Base-by-base conservation (phyloP, 2,888 invertebrate genomes). In the Pyrochroa serraticornis region DNA sequence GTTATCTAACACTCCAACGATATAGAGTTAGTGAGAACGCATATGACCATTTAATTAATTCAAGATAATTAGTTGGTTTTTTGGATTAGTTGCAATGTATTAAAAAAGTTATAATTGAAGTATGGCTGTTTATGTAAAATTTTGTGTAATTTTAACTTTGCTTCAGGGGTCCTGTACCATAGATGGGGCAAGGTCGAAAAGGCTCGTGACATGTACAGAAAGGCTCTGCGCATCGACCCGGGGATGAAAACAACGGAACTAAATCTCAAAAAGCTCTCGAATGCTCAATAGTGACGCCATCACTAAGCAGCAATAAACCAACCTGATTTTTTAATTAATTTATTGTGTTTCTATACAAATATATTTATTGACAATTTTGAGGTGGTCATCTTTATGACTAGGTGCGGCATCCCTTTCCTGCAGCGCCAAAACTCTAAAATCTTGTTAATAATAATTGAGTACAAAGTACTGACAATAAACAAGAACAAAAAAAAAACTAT, bases 161-260 rank as follows among this genome's bases (percentile, higher is more conserved):
- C 80, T 81, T 45, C 76, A 91, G 93, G 92, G 55, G 94, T 96
- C 12, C 82, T 96, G n/a, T 95, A 95, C 77, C 95, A 95, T 80
- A 87, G 94, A 13, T 95, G 94, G 94, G 89, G 89, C 62, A 93
- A 90, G 79, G 82, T 85, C 56, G 82, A 85, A 5, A 80, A 85
- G 67, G 96, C 96, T 0, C 84, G 88, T 72, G 77, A 83, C 62
- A 86, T 89, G 81, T 97, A 97, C 75, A 81, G 81, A 66, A 86
- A 83, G 71, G 93, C 95, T 8, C 80, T 96, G 47, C 79, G 83
- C 68, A 77, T 94, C 1, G 87, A 93, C 75, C 89, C 92, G 0
- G 78, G 80, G 41, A 84, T 89, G 61, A 82, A 82, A 67, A 91
- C 88, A 68, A 89, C 91, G 1, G 83, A 81, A 58, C 85, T 85